phyloP scores from a whole-genome alignment of 2,888 invertebrate species.

The Alviniconcha strummeri region DNA sequence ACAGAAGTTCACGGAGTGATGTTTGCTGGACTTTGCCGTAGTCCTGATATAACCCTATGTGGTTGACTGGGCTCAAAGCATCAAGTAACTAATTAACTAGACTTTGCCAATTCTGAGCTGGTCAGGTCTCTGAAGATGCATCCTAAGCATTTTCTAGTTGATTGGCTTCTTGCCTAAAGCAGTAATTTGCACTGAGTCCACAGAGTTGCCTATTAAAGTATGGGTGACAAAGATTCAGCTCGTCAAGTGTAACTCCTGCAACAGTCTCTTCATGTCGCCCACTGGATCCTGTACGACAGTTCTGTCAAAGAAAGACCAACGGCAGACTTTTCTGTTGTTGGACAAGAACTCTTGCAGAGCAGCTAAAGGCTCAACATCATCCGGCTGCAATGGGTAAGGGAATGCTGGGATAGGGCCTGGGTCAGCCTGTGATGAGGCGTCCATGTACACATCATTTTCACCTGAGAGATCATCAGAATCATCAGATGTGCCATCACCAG shows the following conservation, averaged over 20 bases:
- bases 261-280: constrained; percentile 20
- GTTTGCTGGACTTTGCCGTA: too few relatives aligned
- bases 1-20: too few relatives aligned
- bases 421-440: neutral
- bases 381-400: constrained; percentile 13
- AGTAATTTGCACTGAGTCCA: too few relatives aligned
- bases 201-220: too few relatives aligned
- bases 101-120: too few relatives aligned
- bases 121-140: too few relatives aligned
- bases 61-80: too few relatives aligned
- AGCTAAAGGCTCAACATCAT: constrained; percentile 6
- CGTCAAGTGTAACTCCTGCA: neutral
- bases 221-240: too few relatives aligned
- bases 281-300: constrained; percentile 14
- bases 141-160: too few relatives aligned
- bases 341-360: constrained; percentile 22
- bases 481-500: constrained; percentile 7
- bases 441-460: constrained; percentile 22
- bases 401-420: constrained; percentile 20
- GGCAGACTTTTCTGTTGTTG: constrained; percentile 24
- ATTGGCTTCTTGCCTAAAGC: too few relatives aligned
- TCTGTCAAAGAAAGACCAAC: constrained; percentile 10
- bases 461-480: neutral
- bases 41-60: too few relatives aligned
- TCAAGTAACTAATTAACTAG: too few relatives aligned